These are phyloP conservation scores for Orestias chungarensis DNA, from an alignment of 2,797 vertebrate species.

Conservation along the genomic window DNA sequence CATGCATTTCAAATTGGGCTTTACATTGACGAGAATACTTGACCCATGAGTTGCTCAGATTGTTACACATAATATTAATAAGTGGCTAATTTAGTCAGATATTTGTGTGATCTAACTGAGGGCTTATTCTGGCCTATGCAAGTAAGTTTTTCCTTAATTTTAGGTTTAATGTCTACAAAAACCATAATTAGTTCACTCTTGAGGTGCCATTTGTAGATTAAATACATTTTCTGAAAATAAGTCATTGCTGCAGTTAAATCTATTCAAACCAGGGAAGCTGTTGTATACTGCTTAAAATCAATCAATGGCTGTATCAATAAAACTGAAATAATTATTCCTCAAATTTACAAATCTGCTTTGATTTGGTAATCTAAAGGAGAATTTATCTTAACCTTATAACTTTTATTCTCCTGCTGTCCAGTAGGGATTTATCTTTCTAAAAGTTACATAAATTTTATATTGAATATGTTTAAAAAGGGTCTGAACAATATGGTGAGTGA, in stretches of 20 bases:
- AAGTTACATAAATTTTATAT: neutral
- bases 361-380: too few relatives aligned
- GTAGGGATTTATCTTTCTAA: neutral
- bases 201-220: too few relatives aligned
- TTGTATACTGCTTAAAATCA: neutral
- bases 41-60: neutral
- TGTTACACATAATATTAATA: neutral
- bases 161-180: too few relatives aligned
- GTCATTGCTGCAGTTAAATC: too few relatives aligned
- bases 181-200: neutral
- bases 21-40: neutral
- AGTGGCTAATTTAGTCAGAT: neutral
- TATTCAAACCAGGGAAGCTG: neutral
- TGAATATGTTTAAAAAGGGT: neutral
- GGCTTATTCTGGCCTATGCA: too few relatives aligned
- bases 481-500: neutral
- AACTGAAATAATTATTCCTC: neutral
- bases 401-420: neutral
- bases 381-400: too few relatives aligned
- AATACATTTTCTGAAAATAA: too few relatives aligned
- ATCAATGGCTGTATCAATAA: neutral
- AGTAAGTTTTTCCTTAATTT: too few relatives aligned
- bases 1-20: constrained; percentile 1
- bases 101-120: too few relatives aligned
- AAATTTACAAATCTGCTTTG: neutral